Percentiles rank a stretch among this genome's conserved stretches.
These are phyloP conservation scores for Pipistrellus pygmaeus DNA, from an alignment of 2,797 vertebrate species.

Conservation along the genomic window DNA sequence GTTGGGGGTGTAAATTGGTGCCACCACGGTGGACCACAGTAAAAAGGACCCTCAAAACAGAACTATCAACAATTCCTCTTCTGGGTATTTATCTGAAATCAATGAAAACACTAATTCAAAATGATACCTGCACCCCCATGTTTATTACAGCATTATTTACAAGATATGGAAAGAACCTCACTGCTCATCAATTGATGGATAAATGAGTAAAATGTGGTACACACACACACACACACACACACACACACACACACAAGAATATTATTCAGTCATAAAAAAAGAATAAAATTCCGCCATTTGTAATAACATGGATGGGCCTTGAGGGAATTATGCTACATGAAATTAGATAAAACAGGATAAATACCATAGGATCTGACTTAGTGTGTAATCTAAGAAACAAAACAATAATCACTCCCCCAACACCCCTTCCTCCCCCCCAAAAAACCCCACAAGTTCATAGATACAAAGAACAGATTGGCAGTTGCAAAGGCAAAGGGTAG, in stretches of 20 bases:
- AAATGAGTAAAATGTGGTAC: neutral
- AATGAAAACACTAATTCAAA: neutral
- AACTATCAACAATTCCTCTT: neutral
- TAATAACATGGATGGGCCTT: neutral
- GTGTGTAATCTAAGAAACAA: neutral
- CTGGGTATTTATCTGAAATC: neutral
- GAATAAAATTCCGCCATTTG: neutral
- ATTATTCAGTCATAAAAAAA: neutral
- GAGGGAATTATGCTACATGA: neutral
- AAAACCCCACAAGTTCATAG: neutral
- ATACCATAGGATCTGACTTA: neutral
- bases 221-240: too few species aligned
- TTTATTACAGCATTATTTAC: neutral
- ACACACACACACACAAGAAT: neutral
- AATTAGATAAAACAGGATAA: neutral
- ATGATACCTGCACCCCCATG: neutral
- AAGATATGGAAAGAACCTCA: neutral
- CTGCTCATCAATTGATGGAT: neutral
- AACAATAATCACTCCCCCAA: neutral
- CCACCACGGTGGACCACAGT: neutral
- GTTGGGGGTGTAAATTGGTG: neutral
- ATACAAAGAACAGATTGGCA: neutral
- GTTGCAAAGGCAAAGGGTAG: neutral
- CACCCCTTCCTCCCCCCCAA: rapidly evolving
- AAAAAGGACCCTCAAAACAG: neutral